Evolutionary conservation across 2,113 vertebrate species (phyloP).

Genomic region (Pithys albifrons): DNA sequence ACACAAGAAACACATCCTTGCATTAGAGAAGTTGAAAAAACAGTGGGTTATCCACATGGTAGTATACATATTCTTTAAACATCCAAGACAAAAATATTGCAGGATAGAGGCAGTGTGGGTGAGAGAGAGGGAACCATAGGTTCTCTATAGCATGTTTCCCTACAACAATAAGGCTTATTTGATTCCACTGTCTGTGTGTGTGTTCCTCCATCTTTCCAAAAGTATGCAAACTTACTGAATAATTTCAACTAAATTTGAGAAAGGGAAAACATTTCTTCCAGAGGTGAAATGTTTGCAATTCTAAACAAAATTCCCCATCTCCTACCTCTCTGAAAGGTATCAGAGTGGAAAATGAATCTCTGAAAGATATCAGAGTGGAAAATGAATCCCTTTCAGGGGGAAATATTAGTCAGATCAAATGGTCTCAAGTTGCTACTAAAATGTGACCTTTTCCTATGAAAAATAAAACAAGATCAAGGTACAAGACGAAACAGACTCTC

Average conservation of each 20-base stretch:
- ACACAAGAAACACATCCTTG: not conserved
- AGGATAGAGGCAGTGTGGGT: not conserved
- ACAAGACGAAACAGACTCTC: not conserved
- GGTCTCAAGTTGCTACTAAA: not conserved
- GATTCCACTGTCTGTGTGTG: no score
- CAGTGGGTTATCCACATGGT: not conserved
- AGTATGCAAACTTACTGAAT: not conserved
- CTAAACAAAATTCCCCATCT: not conserved
- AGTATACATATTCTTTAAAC: not conserved
- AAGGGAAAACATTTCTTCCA: not conserved
- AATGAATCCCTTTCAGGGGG: not conserved
- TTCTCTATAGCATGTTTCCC: not conserved
- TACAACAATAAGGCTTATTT: not conserved
- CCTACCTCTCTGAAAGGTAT: not conserved
- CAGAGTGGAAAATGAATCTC: not conserved
- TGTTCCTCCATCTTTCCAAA: not conserved
- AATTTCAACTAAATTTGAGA: not conserved
- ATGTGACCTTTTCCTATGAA: not conserved
- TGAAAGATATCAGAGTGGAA: not conserved
- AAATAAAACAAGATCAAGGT: not conserved
- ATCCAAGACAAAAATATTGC: not conserved
- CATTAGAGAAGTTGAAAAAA: not conserved
- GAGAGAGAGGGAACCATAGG: not conserved
- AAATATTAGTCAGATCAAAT: not conserved
- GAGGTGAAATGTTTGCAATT: not conserved